Evolutionary conservation across 2,113 vertebrate species (phyloP).

Genomic region (Numida meleagris): DNA sequence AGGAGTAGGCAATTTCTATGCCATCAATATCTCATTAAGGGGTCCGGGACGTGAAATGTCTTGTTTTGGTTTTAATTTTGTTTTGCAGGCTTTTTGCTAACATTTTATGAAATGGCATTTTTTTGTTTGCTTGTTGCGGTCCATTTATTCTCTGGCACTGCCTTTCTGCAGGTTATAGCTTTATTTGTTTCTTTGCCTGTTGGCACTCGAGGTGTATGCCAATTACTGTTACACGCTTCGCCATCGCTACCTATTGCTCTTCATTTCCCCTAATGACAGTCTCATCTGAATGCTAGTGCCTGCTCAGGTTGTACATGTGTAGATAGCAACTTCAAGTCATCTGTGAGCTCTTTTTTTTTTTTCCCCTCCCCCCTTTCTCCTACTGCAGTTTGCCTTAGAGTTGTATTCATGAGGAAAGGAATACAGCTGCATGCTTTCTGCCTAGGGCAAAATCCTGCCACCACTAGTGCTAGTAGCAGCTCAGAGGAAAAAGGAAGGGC

Average conservation of each 20-base stretch:
- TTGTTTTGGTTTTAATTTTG: slow-evolving; percentile 34
- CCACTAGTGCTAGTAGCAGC: background rate
- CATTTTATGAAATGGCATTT: slow-evolving; percentile 43
- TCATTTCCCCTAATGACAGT: slow-evolving; percentile 44
- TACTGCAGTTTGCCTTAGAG: background rate
- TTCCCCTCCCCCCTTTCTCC: background rate
- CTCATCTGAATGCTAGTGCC: background rate
- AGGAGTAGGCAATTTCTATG: slow-evolving; percentile 57
- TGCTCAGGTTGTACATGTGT: background rate
- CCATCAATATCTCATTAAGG: slow-evolving; percentile 70
- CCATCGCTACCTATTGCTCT: slow-evolving; percentile 51
- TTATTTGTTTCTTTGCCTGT: slow-evolving; percentile 44
- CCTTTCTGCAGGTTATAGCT: slow-evolving; percentile 35
- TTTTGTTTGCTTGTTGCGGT: slow-evolving; percentile 24
- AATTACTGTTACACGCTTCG: slow-evolving; percentile 42
- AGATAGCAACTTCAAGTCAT: slow-evolving; percentile 20
- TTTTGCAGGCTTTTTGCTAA: slow-evolving; percentile 25
- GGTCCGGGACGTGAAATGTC: slow-evolving; percentile 13
- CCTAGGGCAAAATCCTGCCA: slow-evolving; percentile 11
- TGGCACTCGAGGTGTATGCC: slow-evolving; percentile 27
- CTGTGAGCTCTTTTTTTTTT: background rate
- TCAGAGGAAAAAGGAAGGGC: slow-evolving; percentile 64
- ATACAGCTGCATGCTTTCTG: background rate
- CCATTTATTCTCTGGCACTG: slow-evolving; percentile 55
- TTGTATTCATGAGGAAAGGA: background rate